Conservation (phyloP, 2,797 vertebrate genomes). For the Acanthornis magna region DNA sequence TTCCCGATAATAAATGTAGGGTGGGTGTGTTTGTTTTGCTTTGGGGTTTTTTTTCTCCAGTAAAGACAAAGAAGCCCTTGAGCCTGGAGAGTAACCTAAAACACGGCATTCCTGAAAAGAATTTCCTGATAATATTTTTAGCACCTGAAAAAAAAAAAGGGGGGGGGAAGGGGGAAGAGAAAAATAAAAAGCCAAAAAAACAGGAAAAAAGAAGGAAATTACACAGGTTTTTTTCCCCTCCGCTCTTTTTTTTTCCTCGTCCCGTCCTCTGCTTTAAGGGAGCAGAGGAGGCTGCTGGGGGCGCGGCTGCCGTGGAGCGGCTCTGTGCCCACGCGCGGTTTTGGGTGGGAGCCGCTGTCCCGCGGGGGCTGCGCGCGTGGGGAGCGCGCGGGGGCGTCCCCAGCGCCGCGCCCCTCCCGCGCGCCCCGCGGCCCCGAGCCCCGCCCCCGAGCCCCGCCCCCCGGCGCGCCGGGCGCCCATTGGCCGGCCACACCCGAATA, state of each 20-base stretch:
- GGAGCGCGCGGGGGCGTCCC: too few relatives aligned
- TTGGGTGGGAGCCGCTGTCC: neutral
- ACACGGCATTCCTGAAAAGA: conserved; percentile 67
- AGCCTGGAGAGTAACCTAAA: conserved; percentile 58
- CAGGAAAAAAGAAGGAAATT: neutral
- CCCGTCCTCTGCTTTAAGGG: neutral
- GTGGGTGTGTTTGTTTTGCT: neutral
- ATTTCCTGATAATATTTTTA: conserved; percentile 79
- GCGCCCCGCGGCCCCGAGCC: neutral
- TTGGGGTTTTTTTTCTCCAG: neutral
- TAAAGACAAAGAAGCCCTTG: conserved; percentile 75
- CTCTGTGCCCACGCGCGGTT: neutral
- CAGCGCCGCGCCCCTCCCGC: neutral
- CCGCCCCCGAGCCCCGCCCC: neutral
- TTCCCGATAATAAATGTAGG: conserved; percentile 57
- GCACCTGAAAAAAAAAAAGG: conserved; percentile 45
- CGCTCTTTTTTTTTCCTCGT: neutral
- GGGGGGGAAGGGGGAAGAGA: too few relatives aligned
- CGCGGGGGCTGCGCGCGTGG: neutral
- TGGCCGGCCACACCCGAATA: neutral
- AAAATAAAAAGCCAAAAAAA: rapidly evolving
- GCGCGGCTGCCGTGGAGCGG: neutral
- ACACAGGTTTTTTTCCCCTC: neutral
- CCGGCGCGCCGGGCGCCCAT: neutral
- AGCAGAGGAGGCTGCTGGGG: neutral